A percentile compares a stretch with the other conserved stretches of the same genome.
Conservation (phyloP, 2,888 invertebrate species). For the Hanleya hanleyi region DNA sequence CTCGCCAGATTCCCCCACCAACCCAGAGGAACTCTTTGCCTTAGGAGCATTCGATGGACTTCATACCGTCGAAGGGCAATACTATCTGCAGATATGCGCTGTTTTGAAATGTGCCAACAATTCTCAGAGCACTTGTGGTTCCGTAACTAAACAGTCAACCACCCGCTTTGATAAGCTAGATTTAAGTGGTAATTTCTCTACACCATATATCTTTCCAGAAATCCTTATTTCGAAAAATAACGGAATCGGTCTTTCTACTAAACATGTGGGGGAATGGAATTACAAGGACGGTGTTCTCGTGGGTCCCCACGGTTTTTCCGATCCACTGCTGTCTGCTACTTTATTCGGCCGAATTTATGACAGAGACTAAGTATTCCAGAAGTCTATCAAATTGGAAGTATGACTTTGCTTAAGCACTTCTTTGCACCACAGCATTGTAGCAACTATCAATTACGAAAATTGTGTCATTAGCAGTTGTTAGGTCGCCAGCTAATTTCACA, state of each 20-base stretch:
- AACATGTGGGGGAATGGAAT: neutral
- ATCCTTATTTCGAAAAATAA: neutral
- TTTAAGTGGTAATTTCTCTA: constrained; percentile 26
- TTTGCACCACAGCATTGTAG: too few relatives aligned
- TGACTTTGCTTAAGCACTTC: too few relatives aligned
- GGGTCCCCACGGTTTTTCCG: neutral
- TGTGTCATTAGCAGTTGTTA: too few relatives aligned
- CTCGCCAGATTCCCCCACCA: neutral
- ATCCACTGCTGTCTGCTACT: neutral
- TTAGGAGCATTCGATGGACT: constrained; percentile 7
- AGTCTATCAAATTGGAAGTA: too few relatives aligned
- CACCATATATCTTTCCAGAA: constrained; percentile 23
- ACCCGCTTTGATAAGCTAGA: constrained; percentile 6
- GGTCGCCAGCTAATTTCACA: too few relatives aligned
- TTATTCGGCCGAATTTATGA: neutral
- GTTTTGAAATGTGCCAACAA: neutral
- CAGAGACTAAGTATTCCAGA: too few relatives aligned
- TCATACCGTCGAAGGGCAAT: neutral
- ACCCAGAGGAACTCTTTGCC: neutral
- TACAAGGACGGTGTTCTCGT: neutral
- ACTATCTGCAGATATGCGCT: constrained; percentile 1
- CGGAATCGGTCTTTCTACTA: too few relatives aligned
- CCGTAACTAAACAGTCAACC: neutral
- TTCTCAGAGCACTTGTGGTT: neutral
- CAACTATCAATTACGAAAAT: too few relatives aligned